These are phyloP conservation scores for Enteromius viviparus DNA, from an alignment of 2,797 vertebrate genomes.

Conservation along the genomic window DNA sequence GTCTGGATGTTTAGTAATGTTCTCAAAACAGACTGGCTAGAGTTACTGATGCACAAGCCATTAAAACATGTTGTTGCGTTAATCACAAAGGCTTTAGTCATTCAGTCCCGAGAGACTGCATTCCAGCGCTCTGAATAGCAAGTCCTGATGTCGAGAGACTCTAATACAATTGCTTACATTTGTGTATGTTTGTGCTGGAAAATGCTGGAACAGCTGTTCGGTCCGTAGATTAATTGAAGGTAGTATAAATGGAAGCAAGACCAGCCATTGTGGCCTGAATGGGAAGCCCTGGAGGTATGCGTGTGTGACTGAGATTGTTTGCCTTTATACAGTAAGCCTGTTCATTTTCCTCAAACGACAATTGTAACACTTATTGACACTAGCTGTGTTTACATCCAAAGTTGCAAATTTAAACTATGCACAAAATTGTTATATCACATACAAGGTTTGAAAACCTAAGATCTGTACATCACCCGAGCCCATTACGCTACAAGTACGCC, in stretches of 20 bases:
- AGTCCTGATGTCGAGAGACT: conserved; percentile 37
- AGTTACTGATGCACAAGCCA: conserved; percentile 36
- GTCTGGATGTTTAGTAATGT: neutral
- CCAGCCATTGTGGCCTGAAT: conserved; percentile 3
- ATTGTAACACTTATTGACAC: neutral
- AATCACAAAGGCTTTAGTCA: conserved; percentile 45
- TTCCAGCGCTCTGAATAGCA: conserved; percentile 41
- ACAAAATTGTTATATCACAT: neutral
- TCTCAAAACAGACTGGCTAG: conserved; percentile 6
- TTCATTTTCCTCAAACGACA: neutral
- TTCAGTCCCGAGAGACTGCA: conserved; percentile 14
- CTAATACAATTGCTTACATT: conserved; percentile 29
- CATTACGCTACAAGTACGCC: neutral
- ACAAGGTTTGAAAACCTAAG: neutral
- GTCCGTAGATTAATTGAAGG: conserved; percentile 17
- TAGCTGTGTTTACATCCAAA: neutral
- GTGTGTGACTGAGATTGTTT: conserved; percentile 16
- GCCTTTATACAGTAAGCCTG: neutral
- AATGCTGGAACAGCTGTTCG: conserved; percentile 22
- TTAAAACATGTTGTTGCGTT: conserved; percentile 1
- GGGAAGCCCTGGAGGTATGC: neutral
- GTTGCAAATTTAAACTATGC: neutral
- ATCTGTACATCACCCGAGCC: neutral
- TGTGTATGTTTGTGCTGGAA: conserved; percentile 27
- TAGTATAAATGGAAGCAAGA: conserved; percentile 13